Conservation (phyloP, 2,797 vertebrate species). For the Molossus molossus region DNA sequence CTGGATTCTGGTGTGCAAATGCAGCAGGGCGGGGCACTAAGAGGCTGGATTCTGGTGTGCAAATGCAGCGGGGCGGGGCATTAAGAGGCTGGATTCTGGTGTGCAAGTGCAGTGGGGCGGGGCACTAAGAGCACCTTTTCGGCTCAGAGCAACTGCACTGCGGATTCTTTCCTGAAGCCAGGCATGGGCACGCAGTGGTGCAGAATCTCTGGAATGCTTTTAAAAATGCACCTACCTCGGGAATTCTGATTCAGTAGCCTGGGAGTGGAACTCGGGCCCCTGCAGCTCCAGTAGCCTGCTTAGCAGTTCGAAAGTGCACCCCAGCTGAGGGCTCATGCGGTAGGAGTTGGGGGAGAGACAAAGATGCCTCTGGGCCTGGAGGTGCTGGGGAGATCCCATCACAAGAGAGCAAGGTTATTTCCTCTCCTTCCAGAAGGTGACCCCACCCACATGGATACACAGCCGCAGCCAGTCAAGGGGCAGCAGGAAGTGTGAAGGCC, state of each 20-base stretch:
- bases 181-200: not conserved
- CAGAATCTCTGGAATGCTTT: not conserved
- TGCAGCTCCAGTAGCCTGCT: not conserved
- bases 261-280: not conserved
- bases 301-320: not conserved
- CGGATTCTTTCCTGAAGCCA: not conserved
- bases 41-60: too few relatives aligned
- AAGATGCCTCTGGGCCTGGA: not conserved
- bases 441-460: rapidly evolving
- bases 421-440: not conserved
- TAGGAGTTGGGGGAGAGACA: not conserved
- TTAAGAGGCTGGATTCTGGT: not conserved
- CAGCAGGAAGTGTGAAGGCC: not conserved
- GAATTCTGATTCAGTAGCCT: not conserved
- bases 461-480: not conserved
- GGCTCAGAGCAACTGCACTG: too few relatives aligned
- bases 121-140: not conserved
- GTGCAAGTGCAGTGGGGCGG: not conserved
- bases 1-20: too few relatives aligned
- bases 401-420: not conserved
- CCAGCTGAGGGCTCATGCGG: not conserved
- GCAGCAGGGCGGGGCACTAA: too few relatives aligned
- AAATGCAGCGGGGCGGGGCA: too few relatives aligned
- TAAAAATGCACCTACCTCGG: not conserved
- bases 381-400: not conserved